Base-by-base conservation (phyloP, 2,888 invertebrate genomes). In the Brachylomia viminalis region DNA sequence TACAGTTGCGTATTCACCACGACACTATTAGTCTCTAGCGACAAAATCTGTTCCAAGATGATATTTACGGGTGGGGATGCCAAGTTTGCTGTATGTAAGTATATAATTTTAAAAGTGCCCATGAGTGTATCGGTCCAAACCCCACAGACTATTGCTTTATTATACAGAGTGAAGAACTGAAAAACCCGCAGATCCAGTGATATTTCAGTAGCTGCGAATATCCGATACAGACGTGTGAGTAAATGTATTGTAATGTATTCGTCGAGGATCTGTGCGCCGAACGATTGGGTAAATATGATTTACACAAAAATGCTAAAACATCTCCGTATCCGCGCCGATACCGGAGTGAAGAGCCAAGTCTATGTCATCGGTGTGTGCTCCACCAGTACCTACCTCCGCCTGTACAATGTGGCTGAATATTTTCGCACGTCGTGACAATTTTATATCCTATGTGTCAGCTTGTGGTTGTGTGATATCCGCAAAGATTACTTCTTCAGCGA, bases 171-270 rank as follows among this genome's bases (percentile, higher is more conserved):
- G 23, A 59, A 59, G 4, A 47, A n/a, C 30, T 75, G n/a, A 64
- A 58, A 33, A 17, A 33, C 47, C 15, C 15, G 11, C 8, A 58
- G 45, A 54, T 54, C 54, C 45, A 45, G 66, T 42, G 38, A 61
- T 72, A 54, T 38, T 54, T 5, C 27, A 59, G 47, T 47, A 47
- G 54, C 52, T 6, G 20, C 72, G 15, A 38, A 27, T 33, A 67
- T 56, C 13, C 27, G 62, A 66, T 66, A 66, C 52, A 70, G 69
- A 56, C 49, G 61, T 49, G 61, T 54, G 33, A 72, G 47, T 65
- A 76, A 84, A 77, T 77, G 74, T 83, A 83, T 84, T 83, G 76
- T 80, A 80, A 84, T 83, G 59, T 83, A 84, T 80, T 80, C 83
- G 52, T 42, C 52, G 62, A 56, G 61, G 45, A 54, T 23, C 65